Evolutionary conservation across 37 sponge, comb jelly and placozoan genomes (phyloP).

Genomic region (Ephydatia muelleri): DNA sequence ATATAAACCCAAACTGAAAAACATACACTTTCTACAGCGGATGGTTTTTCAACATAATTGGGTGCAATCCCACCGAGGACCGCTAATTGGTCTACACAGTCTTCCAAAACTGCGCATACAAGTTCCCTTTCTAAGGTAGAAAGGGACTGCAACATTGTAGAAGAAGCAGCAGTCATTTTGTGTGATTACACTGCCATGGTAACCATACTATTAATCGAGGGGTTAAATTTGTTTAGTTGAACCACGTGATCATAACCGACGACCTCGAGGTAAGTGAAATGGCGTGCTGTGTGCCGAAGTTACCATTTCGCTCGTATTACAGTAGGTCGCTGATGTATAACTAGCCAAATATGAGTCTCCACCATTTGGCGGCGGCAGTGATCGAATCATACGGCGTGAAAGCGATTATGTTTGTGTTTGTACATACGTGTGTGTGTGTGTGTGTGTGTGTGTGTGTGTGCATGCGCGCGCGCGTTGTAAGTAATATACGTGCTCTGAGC

Average conservation of each 20-base stretch:
- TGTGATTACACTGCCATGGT: not conserved
- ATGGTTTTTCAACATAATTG: slow-evolving; percentile 48
- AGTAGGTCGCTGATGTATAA: not conserved
- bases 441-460: not conserved
- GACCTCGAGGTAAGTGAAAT: slow-evolving; percentile 1
- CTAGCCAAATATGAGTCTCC: not conserved
- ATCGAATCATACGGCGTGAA: not conserved
- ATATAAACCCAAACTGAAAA: too few relatives aligned
- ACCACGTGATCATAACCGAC: not conserved
- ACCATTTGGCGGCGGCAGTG: not conserved
- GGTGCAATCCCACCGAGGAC: slow-evolving; percentile 82
- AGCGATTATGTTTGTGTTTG: not conserved
- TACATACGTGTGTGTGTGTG: not conserved
- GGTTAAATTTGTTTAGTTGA: not conserved
- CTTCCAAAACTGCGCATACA: slow-evolving; percentile 73
- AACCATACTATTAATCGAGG: not conserved
- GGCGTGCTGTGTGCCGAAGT: not conserved
- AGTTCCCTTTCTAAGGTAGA: slow-evolving; percentile 38
- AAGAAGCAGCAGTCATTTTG: not conserved
- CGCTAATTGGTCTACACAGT: slow-evolving; percentile 81
- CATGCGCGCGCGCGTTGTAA: not conserved
- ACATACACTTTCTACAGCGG: slow-evolving; percentile 64
- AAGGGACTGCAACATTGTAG: not conserved
- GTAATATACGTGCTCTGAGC: not conserved
- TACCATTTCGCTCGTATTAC: not conserved